Conservation (phyloP, 2,113 vertebrate species). For the Dascyllus trimaculatus region DNA sequence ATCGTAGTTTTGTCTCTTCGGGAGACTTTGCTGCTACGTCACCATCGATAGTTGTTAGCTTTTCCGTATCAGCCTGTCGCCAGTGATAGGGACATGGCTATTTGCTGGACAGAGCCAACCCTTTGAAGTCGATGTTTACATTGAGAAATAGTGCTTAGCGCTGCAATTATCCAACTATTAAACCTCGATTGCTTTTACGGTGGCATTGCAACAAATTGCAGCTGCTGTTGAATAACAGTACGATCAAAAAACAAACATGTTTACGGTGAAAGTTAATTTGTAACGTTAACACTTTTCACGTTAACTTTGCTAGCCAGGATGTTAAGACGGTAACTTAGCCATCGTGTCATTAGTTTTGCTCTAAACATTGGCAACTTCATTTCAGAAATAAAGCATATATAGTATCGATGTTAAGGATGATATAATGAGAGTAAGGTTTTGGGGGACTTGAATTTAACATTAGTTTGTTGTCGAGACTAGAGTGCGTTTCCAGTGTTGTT, state of each 20-base stretch:
- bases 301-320: constrained; percentile 51
- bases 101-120: constrained; percentile 65
- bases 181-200: neutral
- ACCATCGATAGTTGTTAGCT: constrained; percentile 58
- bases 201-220: neutral
- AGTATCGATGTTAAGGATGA: neutral
- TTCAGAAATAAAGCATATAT: neutral
- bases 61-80: constrained; percentile 59
- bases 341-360: constrained; percentile 59
- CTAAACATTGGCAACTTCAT: constrained; percentile 25
- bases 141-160: constrained; percentile 68
- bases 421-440: neutral
- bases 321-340: constrained; percentile 50
- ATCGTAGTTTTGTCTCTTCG: constrained; percentile 36
- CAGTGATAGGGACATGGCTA: constrained; percentile 60
- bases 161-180: constrained; percentile 38
- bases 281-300: constrained; percentile 51
- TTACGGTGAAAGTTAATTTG: constrained; percentile 40
- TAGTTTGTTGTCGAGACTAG: constrained; percentile 19
- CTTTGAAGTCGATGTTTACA: constrained; percentile 82
- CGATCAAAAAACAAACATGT: neutral
- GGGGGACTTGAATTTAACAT: neutral
- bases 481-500: constrained; percentile 20
- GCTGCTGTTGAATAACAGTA: neutral
- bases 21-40: constrained; percentile 74